phyloP scores from a whole-genome alignment of 2,888 invertebrate genomes.

The Lydus trimaculatus region DNA sequence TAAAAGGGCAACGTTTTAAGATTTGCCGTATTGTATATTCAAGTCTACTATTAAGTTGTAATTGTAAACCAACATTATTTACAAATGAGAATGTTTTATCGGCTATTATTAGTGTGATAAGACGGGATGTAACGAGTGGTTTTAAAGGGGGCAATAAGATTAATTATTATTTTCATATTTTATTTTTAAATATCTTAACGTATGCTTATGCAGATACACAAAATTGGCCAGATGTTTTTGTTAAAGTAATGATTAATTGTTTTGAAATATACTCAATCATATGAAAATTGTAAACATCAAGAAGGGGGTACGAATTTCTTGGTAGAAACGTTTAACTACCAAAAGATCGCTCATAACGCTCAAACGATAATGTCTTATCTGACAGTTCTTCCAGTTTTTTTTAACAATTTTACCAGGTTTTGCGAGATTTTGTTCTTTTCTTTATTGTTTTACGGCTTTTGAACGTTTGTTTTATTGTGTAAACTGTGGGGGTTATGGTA shows the following conservation, averaged over 20 bases:
- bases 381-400: no score
- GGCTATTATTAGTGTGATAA: constrained; percentile 81
- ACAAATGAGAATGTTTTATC: constrained; percentile 77
- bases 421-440: no score
- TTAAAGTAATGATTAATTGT: constrained; percentile 69
- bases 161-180: constrained; percentile 79
- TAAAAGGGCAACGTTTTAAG: constrained; percentile 81
- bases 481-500: no score
- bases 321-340: no score
- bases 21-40: constrained; percentile 82
- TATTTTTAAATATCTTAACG: constrained; percentile 85
- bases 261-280: background rate
- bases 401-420: background rate
- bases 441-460: no score
- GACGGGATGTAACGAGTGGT: constrained; percentile 75
- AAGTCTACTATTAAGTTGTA: constrained; percentile 80
- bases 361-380: no score
- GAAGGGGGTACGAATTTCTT: no score
- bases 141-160: constrained; percentile 74
- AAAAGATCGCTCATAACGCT: no score
- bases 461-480: no score
- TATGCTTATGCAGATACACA: constrained; percentile 82
- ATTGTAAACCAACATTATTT: constrained; percentile 79
- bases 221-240: constrained; percentile 91
- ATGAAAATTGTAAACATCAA: no score